Evolutionary conservation across 2,797 vertebrate genomes (phyloP).

Genomic region (Rallus crepitans): DNA sequence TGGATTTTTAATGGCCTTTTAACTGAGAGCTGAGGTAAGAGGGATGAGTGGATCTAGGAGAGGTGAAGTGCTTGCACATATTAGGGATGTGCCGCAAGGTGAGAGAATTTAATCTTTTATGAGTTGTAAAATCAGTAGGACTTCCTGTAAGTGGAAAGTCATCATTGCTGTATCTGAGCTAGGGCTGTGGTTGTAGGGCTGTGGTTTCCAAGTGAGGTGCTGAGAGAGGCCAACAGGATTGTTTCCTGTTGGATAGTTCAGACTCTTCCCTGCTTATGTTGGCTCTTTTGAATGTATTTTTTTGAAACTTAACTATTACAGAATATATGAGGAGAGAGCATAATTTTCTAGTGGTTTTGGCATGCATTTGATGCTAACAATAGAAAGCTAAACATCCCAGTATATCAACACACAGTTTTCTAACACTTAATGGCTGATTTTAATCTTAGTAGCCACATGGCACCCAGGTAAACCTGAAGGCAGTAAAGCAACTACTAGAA

Average conservation of each 20-base stretch:
- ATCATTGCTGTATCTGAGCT: neutral
- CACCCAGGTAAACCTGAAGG: neutral
- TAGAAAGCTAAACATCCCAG: neutral
- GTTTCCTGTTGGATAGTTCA: neutral
- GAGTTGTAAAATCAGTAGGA: neutral
- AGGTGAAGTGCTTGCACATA: neutral
- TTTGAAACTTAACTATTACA: neutral
- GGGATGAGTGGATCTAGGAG: neutral
- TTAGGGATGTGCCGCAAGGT: neutral
- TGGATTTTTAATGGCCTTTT: conserved; percentile 28
- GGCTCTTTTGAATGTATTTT: neutral
- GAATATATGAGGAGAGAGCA: no score
- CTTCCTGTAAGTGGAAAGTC: neutral
- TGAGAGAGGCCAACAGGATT: neutral
- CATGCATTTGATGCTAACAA: neutral
- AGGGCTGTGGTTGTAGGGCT: neutral
- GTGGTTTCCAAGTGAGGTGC: conserved; percentile 20
- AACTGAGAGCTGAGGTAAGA: conserved; percentile 6
- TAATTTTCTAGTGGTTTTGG: neutral
- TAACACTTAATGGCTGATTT: neutral
- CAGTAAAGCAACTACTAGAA: neutral
- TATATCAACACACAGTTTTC: neutral
- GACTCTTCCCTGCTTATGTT: neutral
- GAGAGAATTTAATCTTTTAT: neutral
- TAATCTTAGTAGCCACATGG: neutral